Evolutionary conservation across 2,113 vertebrate species (phyloP).

Genomic region (Lates calcarifer): DNA sequence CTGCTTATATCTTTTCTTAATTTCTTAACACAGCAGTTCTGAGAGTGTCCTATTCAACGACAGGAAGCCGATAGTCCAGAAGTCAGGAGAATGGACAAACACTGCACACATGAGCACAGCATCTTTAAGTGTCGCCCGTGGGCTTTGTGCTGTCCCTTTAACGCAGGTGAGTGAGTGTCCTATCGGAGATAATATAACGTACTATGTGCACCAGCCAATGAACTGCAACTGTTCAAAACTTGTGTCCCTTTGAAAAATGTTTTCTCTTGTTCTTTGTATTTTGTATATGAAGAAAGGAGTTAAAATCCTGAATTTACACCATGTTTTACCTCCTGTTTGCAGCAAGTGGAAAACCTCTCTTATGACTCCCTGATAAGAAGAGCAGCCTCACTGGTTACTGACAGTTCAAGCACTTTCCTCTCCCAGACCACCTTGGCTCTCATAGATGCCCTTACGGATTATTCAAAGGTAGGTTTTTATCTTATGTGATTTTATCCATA

Average conservation of each 20-base stretch:
- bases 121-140: conserved; percentile 62
- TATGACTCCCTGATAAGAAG: conserved; percentile 83
- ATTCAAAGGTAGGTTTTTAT: conserved; percentile 76
- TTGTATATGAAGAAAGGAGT: neutral
- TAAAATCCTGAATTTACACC: neutral
- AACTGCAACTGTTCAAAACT: neutral
- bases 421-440: conserved; percentile 84
- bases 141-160: conserved; percentile 67
- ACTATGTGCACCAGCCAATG: neutral
- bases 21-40: conserved; percentile 53
- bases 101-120: conserved; percentile 41
- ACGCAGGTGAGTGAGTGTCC: conserved; percentile 70
- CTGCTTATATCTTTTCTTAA: neutral
- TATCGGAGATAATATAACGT: neutral
- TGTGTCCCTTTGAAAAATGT: neutral
- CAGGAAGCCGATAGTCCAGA: conserved; percentile 51
- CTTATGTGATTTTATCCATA: too few relatives aligned
- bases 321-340: neutral
- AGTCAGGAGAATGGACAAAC: conserved; percentile 41
- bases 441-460: conserved; percentile 78
- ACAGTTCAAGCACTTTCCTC: conserved; percentile 84
- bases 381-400: conserved; percentile 82
- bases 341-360: conserved; percentile 81
- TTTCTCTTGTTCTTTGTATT: neutral
- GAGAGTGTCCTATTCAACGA: conserved; percentile 40